Evolutionary conservation across 2,113 vertebrate species (phyloP).

Genomic region (Oreocharis arfaki): DNA sequence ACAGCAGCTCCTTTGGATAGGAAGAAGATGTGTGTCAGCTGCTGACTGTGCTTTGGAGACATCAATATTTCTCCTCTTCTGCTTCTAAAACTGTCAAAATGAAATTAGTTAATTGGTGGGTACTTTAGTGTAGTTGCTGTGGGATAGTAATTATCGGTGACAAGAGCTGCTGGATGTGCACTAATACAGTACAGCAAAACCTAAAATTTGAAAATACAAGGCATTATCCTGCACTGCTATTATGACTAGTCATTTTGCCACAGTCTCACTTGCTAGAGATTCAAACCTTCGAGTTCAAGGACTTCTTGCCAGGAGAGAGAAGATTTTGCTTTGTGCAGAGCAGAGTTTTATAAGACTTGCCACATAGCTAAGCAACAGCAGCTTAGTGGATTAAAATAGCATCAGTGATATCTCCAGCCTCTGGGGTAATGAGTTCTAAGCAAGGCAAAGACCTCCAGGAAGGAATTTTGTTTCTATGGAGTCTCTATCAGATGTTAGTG

Average conservation of each 20-base stretch:
- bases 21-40: conserved; percentile 37
- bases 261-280: not conserved
- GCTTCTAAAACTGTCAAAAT: conserved; percentile 54
- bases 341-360: not conserved
- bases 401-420: conserved; percentile 34
- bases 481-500: not conserved
- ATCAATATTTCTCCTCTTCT: conserved; percentile 57
- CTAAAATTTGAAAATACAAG: not conserved
- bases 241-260: not conserved
- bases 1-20: conserved; percentile 48
- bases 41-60: conserved; percentile 28
- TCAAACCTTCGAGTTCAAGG: not conserved
- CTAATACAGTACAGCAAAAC: not conserved
- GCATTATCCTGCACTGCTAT: not conserved
- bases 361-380: not conserved
- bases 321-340: not conserved
- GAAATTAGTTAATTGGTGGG: conserved; percentile 54
- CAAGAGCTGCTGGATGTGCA: conserved; percentile 17
- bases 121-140: conserved; percentile 23
- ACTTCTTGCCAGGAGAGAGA: not conserved
- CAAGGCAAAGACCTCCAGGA: conserved; percentile 30
- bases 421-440: conserved; percentile 30
- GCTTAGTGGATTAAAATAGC: conserved; percentile 45
- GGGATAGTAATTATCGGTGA: conserved; percentile 42
- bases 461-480: conserved; percentile 29